phyloP scores from a whole-genome alignment of 1,140 invertebrate genomes.

The Pachyrhynchus sulphureomaculatus region DNA sequence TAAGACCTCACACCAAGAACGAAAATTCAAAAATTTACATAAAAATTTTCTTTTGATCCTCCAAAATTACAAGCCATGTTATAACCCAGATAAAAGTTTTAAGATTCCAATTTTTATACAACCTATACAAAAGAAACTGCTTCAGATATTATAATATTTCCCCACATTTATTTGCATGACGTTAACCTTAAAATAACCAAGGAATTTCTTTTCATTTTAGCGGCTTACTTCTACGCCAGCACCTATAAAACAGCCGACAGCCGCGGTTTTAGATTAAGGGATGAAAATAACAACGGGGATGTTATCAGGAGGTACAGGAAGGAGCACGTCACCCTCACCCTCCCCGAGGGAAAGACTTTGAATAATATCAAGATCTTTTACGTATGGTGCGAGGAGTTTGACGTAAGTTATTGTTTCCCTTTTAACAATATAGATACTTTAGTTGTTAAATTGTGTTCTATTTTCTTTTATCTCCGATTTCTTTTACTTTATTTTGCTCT shows the following conservation, averaged over 20 bases:
- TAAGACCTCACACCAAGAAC: too few species aligned
- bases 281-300: constrained; percentile 74
- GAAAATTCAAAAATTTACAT: too few species aligned
- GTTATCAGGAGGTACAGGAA: constrained; percentile 75
- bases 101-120: too few species aligned
- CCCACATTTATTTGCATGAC: too few species aligned
- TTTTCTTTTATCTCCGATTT: too few species aligned
- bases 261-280: constrained; percentile 73
- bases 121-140: too few species aligned
- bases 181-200: background rate
- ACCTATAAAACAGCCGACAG: constrained; percentile 62
- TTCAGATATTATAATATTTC: too few species aligned
- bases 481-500: too few species aligned
- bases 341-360: constrained; percentile 83
- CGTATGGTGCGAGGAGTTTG: constrained; percentile 87
- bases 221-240: constrained; percentile 82
- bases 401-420: constrained; percentile 60
- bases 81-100: too few species aligned
- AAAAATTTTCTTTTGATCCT: too few species aligned
- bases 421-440: background rate
- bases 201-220: constrained; percentile 55
- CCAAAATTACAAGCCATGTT: too few species aligned
- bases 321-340: constrained; percentile 76
- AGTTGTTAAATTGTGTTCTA: background rate
- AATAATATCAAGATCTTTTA: constrained; percentile 83